Evolutionary conservation across 2,888 invertebrate genomes (phyloP).

Genomic region (Cephus rjabovi): DNA sequence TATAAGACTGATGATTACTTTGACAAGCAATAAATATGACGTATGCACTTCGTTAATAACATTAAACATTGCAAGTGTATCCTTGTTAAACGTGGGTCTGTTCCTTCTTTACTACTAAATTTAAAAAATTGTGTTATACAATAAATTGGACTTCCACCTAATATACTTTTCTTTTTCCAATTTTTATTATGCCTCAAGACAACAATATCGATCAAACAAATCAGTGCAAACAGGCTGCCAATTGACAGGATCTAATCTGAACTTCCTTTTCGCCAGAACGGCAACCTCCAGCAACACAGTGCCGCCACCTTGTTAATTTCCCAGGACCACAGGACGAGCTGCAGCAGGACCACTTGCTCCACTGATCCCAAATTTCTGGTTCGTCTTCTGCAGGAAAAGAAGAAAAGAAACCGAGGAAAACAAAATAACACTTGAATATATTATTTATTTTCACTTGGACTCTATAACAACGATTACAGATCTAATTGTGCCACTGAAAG

Average conservation of each 20-base stretch:
- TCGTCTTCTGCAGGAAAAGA: constrained; percentile 17
- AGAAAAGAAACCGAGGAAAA: neutral
- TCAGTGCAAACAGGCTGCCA: constrained; percentile 48
- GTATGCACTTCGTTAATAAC: no score
- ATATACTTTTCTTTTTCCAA: no score
- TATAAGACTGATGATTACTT: constrained; percentile 56
- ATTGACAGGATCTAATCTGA: constrained; percentile 65
- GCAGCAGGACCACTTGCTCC: constrained; percentile 67
- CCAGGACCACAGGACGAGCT: constrained; percentile 65
- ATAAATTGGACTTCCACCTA: no score
- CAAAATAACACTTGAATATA: neutral
- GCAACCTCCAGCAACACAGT: constrained; percentile 65
- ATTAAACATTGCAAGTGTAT: no score
- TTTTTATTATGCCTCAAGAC: no score
- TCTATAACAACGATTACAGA: neutral
- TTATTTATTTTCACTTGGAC: neutral
- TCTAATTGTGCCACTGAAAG: neutral
- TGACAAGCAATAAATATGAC: constrained; percentile 28
- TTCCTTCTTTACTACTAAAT: neutral
- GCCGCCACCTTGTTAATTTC: constrained; percentile 64
- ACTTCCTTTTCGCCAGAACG: constrained; percentile 67
- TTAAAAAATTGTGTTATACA: no score
- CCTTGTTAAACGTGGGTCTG: neutral
- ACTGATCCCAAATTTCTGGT: constrained; percentile 64
- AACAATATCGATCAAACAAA: neutral